These are phyloP conservation scores for Takifugu ocellatus DNA, from an alignment of 2,797 vertebrate genomes.

Conservation along the genomic window DNA sequence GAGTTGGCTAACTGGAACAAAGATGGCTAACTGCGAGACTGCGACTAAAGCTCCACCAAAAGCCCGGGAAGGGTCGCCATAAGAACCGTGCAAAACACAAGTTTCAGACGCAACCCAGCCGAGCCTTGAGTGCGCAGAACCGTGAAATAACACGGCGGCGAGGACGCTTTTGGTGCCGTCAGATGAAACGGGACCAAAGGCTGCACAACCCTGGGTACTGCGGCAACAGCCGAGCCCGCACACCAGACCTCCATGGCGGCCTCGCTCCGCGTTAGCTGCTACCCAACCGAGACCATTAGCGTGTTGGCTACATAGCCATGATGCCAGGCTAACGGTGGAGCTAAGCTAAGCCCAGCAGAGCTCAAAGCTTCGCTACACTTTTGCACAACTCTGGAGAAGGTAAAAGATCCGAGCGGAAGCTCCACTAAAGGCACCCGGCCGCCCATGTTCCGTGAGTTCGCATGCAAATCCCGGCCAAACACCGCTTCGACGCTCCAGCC, in stretches of 20 bases:
- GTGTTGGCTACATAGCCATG: slow-evolving; percentile 65
- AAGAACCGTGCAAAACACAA: slow-evolving; percentile 25
- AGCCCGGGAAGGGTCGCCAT: slow-evolving; percentile 69
- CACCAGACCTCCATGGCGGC: slow-evolving; percentile 70
- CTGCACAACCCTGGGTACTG: slow-evolving; percentile 25
- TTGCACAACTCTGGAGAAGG: slow-evolving; percentile 14
- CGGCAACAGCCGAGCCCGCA: slow-evolving; percentile 46
- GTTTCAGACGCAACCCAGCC: background rate
- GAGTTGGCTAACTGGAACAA: slow-evolving; percentile 61
- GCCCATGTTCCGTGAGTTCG: slow-evolving; percentile 19
- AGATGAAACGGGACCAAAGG: background rate
- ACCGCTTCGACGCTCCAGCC: background rate
- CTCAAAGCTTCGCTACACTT: slow-evolving; percentile 20
- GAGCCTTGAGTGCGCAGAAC: rapidly evolving
- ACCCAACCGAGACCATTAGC: slow-evolving; percentile 55
- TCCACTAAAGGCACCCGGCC: slow-evolving; percentile 32
- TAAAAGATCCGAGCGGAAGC: slow-evolving; percentile 45
- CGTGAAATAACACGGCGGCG: rapidly evolving
- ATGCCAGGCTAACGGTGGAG: slow-evolving; percentile 70
- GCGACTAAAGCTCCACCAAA: slow-evolving; percentile 47
- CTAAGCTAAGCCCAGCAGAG: slow-evolving; percentile 56
- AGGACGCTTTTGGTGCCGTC: rapidly evolving
- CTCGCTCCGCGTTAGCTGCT: slow-evolving; percentile 64
- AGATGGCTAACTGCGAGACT: slow-evolving; percentile 65
- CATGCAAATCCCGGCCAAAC: slow-evolving; percentile 7